Evolutionary conservation across 1,140 invertebrate genomes (phyloP).

Genomic region (Saccostrea cuccullata): DNA sequence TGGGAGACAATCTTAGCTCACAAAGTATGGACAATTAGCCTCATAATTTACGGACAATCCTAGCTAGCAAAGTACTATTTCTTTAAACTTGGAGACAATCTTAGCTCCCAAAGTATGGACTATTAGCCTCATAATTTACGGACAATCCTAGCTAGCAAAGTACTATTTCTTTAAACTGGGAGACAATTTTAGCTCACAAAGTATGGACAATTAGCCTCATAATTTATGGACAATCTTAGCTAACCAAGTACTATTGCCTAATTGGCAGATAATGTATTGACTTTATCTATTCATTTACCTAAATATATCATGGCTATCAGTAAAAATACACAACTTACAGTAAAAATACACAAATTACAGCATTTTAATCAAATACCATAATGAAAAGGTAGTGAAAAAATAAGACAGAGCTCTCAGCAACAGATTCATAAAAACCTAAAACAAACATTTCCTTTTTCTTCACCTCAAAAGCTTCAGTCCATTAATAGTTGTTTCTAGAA

Average conservation of each 20-base stretch:
- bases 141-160: no score
- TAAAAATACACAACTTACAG: no score
- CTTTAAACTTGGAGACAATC: no score
- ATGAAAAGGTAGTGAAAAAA: background rate
- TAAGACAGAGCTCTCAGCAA: background rate
- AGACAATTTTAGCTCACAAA: background rate
- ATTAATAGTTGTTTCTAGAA: background rate
- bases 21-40: background rate
- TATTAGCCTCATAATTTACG: no score
- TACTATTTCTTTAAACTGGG: no score
- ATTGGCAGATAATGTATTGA: constrained; percentile 6
- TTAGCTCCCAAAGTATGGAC: no score
- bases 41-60: background rate
- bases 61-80: no score
- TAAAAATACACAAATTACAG: no score
- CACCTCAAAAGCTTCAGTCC: background rate
- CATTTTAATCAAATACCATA: background rate
- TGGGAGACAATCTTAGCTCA: background rate
- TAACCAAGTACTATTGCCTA: background rate
- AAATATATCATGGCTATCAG: background rate
- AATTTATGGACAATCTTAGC: background rate
- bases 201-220: background rate
- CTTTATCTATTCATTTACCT: constrained; percentile 7
- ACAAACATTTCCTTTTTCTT: background rate
- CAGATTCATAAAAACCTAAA: background rate